A percentile compares a stretch with the other conserved stretches of the same genome.
Conservation (phyloP, 2,113 vertebrate species). For the Actenoides lindsayi region DNA sequence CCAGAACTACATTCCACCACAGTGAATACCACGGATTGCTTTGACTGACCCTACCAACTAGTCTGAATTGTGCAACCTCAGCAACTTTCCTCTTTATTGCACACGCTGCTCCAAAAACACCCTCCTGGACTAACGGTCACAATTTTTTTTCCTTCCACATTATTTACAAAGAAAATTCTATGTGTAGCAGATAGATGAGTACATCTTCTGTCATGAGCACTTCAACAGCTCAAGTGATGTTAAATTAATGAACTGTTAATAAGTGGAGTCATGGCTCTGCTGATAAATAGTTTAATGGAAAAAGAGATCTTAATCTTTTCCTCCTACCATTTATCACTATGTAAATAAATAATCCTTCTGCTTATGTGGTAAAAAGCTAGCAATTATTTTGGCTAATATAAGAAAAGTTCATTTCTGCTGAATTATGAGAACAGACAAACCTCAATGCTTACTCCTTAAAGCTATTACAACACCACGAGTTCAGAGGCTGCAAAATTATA, state of each 20-base stretch:
- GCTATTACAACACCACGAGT: not conserved
- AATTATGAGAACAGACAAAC: not conserved
- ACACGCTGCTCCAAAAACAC: not conserved
- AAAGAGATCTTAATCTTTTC: slow-evolving; percentile 26
- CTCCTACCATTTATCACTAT: not conserved
- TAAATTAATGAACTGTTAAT: slow-evolving; percentile 56
- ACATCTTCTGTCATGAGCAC: not conserved
- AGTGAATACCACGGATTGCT: not conserved
- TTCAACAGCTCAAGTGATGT: slow-evolving; percentile 41
- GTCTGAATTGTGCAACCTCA: not conserved
- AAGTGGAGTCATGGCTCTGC: slow-evolving; percentile 7
- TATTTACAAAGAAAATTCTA: not conserved
- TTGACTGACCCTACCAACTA: not conserved
- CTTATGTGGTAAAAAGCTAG: not conserved
- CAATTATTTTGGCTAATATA: not conserved
- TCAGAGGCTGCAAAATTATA: not conserved
- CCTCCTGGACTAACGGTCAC: not conserved
- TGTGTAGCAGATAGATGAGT: not conserved
- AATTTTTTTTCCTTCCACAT: not conserved
- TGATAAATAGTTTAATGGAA: slow-evolving; percentile 45
- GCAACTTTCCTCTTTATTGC: not conserved
- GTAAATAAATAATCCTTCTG: slow-evolving; percentile 33
- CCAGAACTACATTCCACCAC: not conserved
- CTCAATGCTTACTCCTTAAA: not conserved
- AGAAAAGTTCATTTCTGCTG: not conserved